Percentiles rank a stretch among this genome's conserved stretches.
These are phyloP conservation scores for Dryocosmus kuriphilus DNA, from an alignment of 2,888 invertebrate species.

Conservation along the genomic window DNA sequence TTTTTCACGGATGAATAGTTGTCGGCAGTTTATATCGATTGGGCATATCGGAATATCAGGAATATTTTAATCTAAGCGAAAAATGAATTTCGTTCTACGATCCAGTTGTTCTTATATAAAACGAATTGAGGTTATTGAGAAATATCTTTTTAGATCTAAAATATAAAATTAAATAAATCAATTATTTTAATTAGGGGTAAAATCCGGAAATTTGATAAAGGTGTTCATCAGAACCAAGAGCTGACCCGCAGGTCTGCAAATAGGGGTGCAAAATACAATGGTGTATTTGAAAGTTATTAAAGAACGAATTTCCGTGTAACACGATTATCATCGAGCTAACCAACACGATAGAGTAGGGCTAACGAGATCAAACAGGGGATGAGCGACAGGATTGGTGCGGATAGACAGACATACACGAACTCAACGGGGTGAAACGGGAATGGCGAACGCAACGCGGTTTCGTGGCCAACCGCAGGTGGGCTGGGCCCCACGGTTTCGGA, in stretches of 20 bases:
- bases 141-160: too few species aligned
- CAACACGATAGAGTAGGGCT: slow-evolving; percentile 55
- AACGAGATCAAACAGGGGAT: slow-evolving; percentile 69
- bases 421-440: slow-evolving; percentile 55
- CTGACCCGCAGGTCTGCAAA: not conserved
- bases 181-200: not conserved
- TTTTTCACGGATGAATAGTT: too few species aligned
- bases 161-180: not conserved
- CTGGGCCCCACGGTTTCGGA: slow-evolving; percentile 71
- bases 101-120: too few species aligned
- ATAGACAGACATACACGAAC: slow-evolving; percentile 47
- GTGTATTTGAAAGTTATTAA: slow-evolving; percentile 41
- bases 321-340: slow-evolving; percentile 59
- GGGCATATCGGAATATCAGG: too few species aligned
- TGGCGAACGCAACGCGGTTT: slow-evolving; percentile 60
- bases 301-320: slow-evolving; percentile 53
- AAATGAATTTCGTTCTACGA: too few species aligned
- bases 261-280: slow-evolving; percentile 22
- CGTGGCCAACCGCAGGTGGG: slow-evolving; percentile 70
- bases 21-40: too few species aligned
- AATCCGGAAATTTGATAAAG: not conserved
- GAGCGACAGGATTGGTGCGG: slow-evolving; percentile 53
- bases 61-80: too few species aligned
- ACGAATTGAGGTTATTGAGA: too few species aligned
- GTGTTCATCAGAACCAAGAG: slow-evolving; percentile 25